A percentile compares a stretch with the other conserved stretches of the same genome.
Conservation (phyloP, 2,113 vertebrate genomes). For the Sitta europaea region DNA sequence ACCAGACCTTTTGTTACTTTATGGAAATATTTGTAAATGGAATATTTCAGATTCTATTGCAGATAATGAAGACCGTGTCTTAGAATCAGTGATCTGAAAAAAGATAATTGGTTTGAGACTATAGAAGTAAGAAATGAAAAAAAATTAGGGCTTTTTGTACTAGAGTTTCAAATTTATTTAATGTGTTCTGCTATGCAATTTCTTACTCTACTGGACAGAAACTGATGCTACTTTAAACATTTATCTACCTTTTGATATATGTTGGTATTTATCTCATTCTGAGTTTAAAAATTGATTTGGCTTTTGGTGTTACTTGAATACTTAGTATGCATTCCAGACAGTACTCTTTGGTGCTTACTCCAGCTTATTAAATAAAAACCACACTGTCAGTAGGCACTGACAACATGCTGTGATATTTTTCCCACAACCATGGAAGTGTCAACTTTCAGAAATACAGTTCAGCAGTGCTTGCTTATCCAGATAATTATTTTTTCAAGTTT, state of each 20-base stretch:
- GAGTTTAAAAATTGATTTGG: neutral
- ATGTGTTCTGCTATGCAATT: slow-evolving; percentile 35
- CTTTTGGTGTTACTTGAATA: slow-evolving; percentile 18
- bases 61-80: neutral
- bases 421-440: neutral
- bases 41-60: neutral
- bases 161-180: neutral
- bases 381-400: neutral
- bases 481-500: slow-evolving; percentile 29
- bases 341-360: neutral
- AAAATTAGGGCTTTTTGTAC: neutral
- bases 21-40: neutral
- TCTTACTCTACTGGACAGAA: neutral
- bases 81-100: neutral
- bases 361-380: neutral
- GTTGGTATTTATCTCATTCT: neutral
- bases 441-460: slow-evolving; percentile 3
- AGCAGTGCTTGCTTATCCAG: slow-evolving; percentile 9
- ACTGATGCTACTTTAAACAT: neutral
- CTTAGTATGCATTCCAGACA: neutral
- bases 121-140: neutral
- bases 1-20: neutral
- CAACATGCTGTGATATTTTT: neutral
- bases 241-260: neutral
- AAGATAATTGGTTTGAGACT: neutral